Evolutionary conservation across 2,888 invertebrate species (phyloP).

Genomic region (Eurois occulta): DNA sequence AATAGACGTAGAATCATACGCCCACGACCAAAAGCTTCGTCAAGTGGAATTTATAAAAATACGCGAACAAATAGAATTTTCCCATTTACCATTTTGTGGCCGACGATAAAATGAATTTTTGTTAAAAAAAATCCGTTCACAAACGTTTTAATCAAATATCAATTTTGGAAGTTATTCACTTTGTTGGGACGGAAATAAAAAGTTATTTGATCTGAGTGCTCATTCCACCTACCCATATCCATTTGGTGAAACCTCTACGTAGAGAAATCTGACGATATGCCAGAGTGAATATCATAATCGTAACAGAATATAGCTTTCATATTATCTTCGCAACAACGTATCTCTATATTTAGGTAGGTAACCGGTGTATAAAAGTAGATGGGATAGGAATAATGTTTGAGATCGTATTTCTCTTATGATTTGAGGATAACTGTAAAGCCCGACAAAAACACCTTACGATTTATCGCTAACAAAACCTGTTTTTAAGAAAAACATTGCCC

Average conservation of each 20-base stretch:
- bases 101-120: slow-evolving; percentile 47
- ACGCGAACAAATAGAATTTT: slow-evolving; percentile 41
- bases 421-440: slow-evolving; percentile 21
- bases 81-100: slow-evolving; percentile 42
- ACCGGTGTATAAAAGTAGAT: neutral
- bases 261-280: slow-evolving; percentile 53
- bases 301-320: slow-evolving; percentile 46
- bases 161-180: slow-evolving; percentile 63
- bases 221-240: slow-evolving; percentile 54
- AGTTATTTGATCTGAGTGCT: slow-evolving; percentile 60
- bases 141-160: slow-evolving; percentile 64
- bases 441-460: neutral
- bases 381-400: neutral
- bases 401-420: slow-evolving; percentile 16
- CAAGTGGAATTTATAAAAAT: slow-evolving; percentile 33
- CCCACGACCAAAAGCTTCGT: slow-evolving; percentile 17
- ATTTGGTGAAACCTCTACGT: slow-evolving; percentile 52
- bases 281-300: slow-evolving; percentile 43
- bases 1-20: slow-evolving; percentile 2
- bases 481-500: neutral
- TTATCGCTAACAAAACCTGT: neutral
- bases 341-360: neutral
- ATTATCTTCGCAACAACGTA: slow-evolving; percentile 30
- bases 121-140: slow-evolving; percentile 50
- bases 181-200: slow-evolving; percentile 61